Base-by-base conservation (phyloP, 2,113 vertebrate genomes). In the Leptosomus discolor region DNA sequence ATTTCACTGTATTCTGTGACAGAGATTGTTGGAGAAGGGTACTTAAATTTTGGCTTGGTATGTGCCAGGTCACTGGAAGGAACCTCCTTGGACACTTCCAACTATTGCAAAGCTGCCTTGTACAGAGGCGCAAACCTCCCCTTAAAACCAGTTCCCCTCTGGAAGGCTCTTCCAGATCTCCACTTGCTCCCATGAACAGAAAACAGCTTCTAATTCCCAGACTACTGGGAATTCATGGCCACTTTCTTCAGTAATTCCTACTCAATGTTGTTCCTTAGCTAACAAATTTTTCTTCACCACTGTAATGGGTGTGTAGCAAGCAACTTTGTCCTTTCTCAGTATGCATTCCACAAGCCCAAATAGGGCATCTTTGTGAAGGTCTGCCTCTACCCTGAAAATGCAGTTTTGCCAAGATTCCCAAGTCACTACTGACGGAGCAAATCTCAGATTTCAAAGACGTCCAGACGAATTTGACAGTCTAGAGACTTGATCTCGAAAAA, bases 261-360 rank as follows among this genome's bases (percentile, higher is more conserved):
- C 79, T 63, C 41, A 4, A 0, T 9, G 16, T 1, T 75, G 24
- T 9, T 93, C 37, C 48, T 24, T 13, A 50, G n/a, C 19, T 41
- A 12, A 57, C 15, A 34, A 6, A 7, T 46, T 26, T 53, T 26
- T 37, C 53, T 21, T 24, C 37, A 45, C 37, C 0, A 1, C 46
- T 45, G 6, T 48, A 13, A 26, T 3, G 27, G 21, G 5, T 21
- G 22, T 24, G 75, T 1, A 63, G 41, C 1, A 0, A 54, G 32
- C 30, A 71, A 34, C 53, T 71, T 57, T 50, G 16, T 22, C 48
- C 50, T 6, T 7, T 26, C 27, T 46, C 30, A n/a, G 21, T 15
- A 13, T 3, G 4, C 14, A 34, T 57, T 17, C 34, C 5, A 2
- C 41, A 9, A 24, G 21, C 12, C 15, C 71, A 23, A 14, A 26